Evolutionary conservation across 2,797 vertebrate genomes (phyloP).

Genomic region (Sternarchorhynchus goeldii): DNA sequence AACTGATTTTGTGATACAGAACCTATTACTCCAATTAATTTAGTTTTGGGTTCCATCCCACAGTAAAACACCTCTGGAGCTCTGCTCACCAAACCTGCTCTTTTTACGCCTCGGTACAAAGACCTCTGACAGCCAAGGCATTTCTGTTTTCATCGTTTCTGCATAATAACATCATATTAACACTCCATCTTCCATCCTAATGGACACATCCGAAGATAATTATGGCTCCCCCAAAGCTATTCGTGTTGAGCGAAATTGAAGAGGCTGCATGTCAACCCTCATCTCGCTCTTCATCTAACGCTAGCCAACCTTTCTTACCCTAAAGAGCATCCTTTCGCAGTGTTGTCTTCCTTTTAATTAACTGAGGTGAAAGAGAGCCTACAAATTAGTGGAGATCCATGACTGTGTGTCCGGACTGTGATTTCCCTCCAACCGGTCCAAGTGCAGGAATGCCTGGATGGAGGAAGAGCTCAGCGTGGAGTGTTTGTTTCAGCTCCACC

Average conservation of each 20-base stretch:
- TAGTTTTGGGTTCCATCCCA: constrained; percentile 30
- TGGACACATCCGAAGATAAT: constrained; percentile 61
- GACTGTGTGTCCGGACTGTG: constrained; percentile 25
- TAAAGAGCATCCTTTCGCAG: constrained; percentile 41
- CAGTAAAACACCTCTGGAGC: constrained; percentile 45
- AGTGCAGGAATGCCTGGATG: constrained; percentile 34
- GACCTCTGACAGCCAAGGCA: constrained; percentile 32
- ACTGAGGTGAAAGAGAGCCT: constrained; percentile 40
- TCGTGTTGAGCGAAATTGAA: constrained; percentile 56
- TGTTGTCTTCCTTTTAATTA: constrained; percentile 55
- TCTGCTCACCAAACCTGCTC: background rate
- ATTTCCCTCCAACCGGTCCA: constrained; percentile 29
- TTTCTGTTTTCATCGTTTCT: constrained; percentile 55
- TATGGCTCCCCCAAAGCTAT: constrained; percentile 59
- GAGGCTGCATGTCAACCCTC: constrained; percentile 54
- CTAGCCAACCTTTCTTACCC: constrained; percentile 42
- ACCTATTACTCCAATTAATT: constrained; percentile 59
- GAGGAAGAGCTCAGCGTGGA: constrained; percentile 44
- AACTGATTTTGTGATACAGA: constrained; percentile 57
- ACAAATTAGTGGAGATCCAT: constrained; percentile 41
- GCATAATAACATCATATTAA: constrained; percentile 60
- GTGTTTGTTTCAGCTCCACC: constrained; percentile 51
- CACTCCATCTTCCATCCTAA: constrained; percentile 58
- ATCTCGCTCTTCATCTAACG: constrained; percentile 58
- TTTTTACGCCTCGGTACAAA: constrained; percentile 20